phyloP scores from a whole-genome alignment of 2,113 vertebrate species.

The Entelurus aequoreus region DNA sequence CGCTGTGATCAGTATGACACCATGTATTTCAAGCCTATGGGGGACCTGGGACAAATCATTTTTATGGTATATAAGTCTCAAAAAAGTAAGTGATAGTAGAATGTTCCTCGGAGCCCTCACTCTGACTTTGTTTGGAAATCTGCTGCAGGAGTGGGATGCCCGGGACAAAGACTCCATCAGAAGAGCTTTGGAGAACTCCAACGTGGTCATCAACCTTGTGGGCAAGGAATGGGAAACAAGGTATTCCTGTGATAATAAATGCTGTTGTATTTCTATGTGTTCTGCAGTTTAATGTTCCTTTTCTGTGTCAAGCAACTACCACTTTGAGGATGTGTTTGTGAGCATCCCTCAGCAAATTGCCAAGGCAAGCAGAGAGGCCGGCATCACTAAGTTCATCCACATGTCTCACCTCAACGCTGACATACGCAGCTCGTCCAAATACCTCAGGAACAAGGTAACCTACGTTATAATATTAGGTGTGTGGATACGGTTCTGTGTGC shows the following conservation, averaged over 20 bases:
- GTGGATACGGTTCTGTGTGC: no score
- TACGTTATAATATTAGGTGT: background rate
- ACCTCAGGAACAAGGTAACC: constrained; percentile 87
- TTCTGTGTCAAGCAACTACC: constrained; percentile 77
- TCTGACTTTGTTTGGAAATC: background rate
- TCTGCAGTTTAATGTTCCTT: background rate
- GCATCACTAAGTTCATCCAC: constrained; percentile 84
- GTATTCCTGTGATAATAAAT: constrained; percentile 54
- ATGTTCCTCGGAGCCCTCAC: background rate
- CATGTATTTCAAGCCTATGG: constrained; percentile 90
- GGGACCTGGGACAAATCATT: constrained; percentile 89
- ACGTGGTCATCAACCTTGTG: constrained; percentile 92
- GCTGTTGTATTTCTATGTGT: background rate
- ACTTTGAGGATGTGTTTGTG: constrained; percentile 83
- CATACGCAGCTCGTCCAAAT: constrained; percentile 86
- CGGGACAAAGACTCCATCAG: constrained; percentile 82
- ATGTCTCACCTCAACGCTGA: constrained; percentile 93
- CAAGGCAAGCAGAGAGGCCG: constrained; percentile 75
- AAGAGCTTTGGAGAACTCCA: constrained; percentile 82
- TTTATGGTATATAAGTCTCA: constrained; percentile 76
- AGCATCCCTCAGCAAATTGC: constrained; percentile 84
- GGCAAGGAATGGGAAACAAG: constrained; percentile 92
- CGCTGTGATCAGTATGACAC: constrained; percentile 87
- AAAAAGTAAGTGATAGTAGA: background rate
- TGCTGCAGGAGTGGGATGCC: constrained; percentile 83